These are phyloP conservation scores for Myotis brandtii DNA, from an alignment of 2,113 vertebrate genomes.

Conservation along the genomic window DNA sequence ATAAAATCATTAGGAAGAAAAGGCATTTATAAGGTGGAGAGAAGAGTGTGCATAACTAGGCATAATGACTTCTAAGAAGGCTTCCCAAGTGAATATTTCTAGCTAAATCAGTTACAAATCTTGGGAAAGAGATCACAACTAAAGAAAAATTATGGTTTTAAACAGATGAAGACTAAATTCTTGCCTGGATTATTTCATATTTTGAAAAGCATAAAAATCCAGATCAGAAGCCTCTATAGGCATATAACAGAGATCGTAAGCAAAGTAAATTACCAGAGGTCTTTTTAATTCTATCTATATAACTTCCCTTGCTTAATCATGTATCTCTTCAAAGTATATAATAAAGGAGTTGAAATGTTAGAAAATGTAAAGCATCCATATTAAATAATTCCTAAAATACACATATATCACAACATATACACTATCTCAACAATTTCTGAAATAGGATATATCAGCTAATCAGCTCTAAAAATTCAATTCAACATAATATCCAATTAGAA, in stretches of 20 bases:
- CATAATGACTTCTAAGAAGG: neutral
- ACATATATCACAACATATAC: neutral
- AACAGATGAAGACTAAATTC: conserved; percentile 20
- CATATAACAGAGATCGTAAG: neutral
- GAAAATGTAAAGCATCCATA: neutral
- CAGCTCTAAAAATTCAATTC: neutral
- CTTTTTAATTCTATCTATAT: neutral
- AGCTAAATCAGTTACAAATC: neutral
- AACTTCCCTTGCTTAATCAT: neutral
- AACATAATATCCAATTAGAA: neutral
- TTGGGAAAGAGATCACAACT: conserved; percentile 13
- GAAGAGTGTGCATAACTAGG: neutral
- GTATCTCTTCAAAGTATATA: neutral
- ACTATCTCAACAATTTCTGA: neutral
- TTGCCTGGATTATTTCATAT: conserved; percentile 9
- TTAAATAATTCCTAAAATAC: neutral
- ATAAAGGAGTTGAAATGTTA: neutral
- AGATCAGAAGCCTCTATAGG: neutral
- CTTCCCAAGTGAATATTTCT: neutral
- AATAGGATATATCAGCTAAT: neutral
- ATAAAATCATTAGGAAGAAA: neutral
- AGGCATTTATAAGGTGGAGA: neutral
- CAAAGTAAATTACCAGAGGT: neutral
- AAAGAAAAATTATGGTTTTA: neutral
- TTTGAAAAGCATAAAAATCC: neutral